phyloP scores from a whole-genome alignment of 2,797 vertebrate genomes.

The Chaetodon trifasciatus region DNA sequence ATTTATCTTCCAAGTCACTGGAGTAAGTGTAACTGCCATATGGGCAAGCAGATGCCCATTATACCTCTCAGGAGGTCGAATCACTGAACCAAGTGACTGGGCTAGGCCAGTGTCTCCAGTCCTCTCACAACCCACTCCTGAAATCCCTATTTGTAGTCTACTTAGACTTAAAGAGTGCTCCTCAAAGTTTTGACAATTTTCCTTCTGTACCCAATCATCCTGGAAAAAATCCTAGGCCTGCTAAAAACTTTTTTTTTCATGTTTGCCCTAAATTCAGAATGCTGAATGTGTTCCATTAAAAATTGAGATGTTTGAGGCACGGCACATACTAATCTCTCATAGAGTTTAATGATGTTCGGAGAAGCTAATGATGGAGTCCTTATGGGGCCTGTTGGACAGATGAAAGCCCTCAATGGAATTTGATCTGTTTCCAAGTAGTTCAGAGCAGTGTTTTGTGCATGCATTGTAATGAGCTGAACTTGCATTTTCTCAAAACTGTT shows the following conservation, averaged over 20 bases:
- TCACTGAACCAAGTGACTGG: slow-evolving; percentile 22
- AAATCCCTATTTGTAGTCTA: slow-evolving; percentile 21
- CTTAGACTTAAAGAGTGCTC: slow-evolving; percentile 18
- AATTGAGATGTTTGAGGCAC: slow-evolving; percentile 63
- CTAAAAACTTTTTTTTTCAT: slow-evolving; percentile 46
- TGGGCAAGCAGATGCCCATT: slow-evolving; percentile 52
- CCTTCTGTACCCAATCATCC: slow-evolving; percentile 25
- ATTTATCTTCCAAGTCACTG: slow-evolving; percentile 35
- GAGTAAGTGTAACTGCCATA: slow-evolving; percentile 43
- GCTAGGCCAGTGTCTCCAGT: slow-evolving; percentile 24
- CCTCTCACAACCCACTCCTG: slow-evolving; percentile 13
- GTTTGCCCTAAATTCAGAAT: slow-evolving; percentile 69
- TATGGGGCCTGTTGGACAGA: slow-evolving; percentile 73
- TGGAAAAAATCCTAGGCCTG: slow-evolving; percentile 13
- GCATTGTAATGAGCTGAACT: slow-evolving; percentile 79
- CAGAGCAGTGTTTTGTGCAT: slow-evolving; percentile 63
- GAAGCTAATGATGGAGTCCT: slow-evolving; percentile 79
- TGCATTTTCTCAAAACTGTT: slow-evolving; percentile 74
- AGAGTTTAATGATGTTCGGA: slow-evolving; percentile 76
- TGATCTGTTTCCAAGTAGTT: slow-evolving; percentile 74
- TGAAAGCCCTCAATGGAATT: slow-evolving; percentile 79
- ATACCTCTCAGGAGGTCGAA: slow-evolving; percentile 30
- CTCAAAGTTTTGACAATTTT: slow-evolving; percentile 42
- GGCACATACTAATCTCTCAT: slow-evolving; percentile 61
- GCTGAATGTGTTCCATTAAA: slow-evolving; percentile 65